These are phyloP conservation scores for Xylophagus ater DNA, from an alignment of 2,888 invertebrate genomes.

Conservation along the genomic window DNA sequence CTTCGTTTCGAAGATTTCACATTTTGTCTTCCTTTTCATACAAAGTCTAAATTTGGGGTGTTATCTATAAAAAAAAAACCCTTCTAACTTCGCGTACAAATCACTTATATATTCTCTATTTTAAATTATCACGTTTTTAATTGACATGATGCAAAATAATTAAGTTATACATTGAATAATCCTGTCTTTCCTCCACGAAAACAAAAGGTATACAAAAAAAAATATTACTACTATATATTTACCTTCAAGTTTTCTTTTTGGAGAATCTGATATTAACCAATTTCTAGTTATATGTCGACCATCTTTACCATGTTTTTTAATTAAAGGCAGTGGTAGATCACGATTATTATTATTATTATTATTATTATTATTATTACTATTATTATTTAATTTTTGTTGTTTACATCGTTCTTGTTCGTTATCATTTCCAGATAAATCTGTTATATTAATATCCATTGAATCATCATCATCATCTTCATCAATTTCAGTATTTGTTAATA, in stretches of 20 bases:
- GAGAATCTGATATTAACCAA: constrained; percentile 33
- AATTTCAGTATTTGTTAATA: constrained; percentile 19
- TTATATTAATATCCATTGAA: constrained; percentile 38
- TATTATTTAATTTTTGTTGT: too few species aligned
- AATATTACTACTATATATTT: background rate
- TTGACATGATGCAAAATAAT: too few species aligned
- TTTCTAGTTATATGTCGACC: constrained; percentile 22
- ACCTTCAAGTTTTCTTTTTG: constrained; percentile 23
- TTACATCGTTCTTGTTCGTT: too few species aligned
- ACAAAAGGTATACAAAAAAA: background rate
- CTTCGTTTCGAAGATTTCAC: too few species aligned
- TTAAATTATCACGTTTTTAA: too few species aligned
- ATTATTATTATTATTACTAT: constrained; percentile 14
- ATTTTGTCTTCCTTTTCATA: too few species aligned
- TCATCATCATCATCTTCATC: constrained; percentile 34
- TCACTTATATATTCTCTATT: too few species aligned
- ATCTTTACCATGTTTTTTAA: constrained; percentile 21
- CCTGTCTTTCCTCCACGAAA: constrained; percentile 1
- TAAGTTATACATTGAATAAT: background rate
- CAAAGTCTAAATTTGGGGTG: too few species aligned
- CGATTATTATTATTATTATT: constrained; percentile 22
- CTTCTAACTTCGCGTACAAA: too few species aligned
- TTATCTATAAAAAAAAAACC: too few species aligned
- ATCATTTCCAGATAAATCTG: constrained; percentile 33
- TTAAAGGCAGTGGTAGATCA: constrained; percentile 25